phyloP scores from a whole-genome alignment of 2,888 invertebrate genomes.

The Mesorhabditis belari region DNA sequence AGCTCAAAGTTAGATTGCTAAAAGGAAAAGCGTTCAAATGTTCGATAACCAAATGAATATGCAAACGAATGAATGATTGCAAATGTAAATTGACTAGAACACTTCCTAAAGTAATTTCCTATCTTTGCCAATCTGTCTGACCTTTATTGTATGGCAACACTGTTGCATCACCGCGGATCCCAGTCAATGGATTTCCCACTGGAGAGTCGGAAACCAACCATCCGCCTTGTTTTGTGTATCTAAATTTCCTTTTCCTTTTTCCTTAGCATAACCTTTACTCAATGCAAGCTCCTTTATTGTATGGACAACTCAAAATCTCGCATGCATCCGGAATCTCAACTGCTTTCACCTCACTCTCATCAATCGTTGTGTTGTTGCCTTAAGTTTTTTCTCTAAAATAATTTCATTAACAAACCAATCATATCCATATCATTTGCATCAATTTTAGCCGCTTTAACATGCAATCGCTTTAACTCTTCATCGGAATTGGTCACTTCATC shows the following conservation, averaged over 20 bases:
- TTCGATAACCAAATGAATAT: too few species aligned
- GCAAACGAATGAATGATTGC: too few species aligned
- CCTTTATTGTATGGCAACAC: slow-evolving; percentile 37
- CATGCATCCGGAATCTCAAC: slow-evolving; percentile 1
- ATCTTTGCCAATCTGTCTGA: too few species aligned
- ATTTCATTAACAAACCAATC: background rate
- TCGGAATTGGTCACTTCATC: background rate
- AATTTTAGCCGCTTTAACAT: too few species aligned
- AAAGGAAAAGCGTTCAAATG: too few species aligned
- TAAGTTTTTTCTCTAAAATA: background rate
- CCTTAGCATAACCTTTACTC: too few species aligned
- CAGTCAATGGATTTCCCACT: slow-evolving; percentile 41
- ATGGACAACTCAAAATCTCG: slow-evolving; percentile 6
- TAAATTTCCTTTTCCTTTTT: too few species aligned
- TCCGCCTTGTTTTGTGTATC: slow-evolving; percentile 19
- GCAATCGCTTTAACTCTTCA: too few species aligned
- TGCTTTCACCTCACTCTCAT: background rate
- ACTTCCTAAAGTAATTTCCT: too few species aligned
- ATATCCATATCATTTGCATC: background rate
- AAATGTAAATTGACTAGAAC: too few species aligned
- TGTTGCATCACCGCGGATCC: slow-evolving; percentile 43
- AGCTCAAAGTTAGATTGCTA: too few species aligned
- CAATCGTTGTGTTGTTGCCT: background rate
- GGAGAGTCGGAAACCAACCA: slow-evolving; percentile 28
- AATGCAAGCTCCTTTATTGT: slow-evolving; percentile 2